Base-by-base conservation (phyloP, 1,140 invertebrate species). In the Adelges cooleyi region DNA sequence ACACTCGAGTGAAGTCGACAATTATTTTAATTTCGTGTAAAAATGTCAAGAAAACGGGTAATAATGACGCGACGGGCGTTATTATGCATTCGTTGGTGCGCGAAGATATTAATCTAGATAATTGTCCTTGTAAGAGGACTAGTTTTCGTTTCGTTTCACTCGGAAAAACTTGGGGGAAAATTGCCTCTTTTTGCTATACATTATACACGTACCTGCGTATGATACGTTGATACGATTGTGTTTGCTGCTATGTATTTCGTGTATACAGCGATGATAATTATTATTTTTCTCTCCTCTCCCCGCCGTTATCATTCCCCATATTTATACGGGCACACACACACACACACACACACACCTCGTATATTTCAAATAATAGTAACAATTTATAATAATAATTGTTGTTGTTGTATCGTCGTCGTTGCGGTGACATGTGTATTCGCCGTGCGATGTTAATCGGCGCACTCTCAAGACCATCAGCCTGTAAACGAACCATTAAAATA, bases 111-210 rank as follows among this genome's bases (percentile, higher is more conserved):
- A 62, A 62, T 62, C 56, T 62, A 15, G 38, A 62, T 62, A 62
- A 62, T 62, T 62, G 56, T 62, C 56, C 56, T 62, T 48, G 56
- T 62, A 62, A 62, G 56, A 62, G 54, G 56, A 62, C 56, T 62
- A 62, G 42, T 62, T 62, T 62, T 62, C 42, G 40, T 62, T 62
- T 62, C 56, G 56, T 62, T 62, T 62, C 56, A 62, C 56, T 62
- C 56, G 56, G 56, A 46, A 62, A 48, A 62, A 46, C 42, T 48
- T 42, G 56, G 42, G 40, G 23, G 25, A 48, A 59, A 62, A 48
- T 48, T 62, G 42, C n/a, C 17, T 17, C 15, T 46, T 62, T 48
- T 62, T 20, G 3, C 11, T 15, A 3, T 40, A 10, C 27, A 33
- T 33, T 18, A 25, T 2, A 27, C 25, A 42, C 22, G 53, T 40